phyloP scores from a whole-genome alignment of 2,888 invertebrate species.

The Eupeodes luniger region DNA sequence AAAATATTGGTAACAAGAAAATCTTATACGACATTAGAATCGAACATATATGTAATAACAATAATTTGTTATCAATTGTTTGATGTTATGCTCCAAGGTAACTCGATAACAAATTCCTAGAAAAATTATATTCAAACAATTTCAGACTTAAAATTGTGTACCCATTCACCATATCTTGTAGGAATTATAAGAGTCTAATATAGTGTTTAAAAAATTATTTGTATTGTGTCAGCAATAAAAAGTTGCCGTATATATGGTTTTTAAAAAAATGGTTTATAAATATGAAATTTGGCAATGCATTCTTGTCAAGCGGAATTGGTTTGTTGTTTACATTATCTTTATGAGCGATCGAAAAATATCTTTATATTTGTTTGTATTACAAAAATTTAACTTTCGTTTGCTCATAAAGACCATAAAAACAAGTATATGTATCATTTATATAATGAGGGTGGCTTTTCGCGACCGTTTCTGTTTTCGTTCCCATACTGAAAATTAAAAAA shows the following conservation, averaged over 20 bases:
- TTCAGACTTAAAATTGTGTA: no score
- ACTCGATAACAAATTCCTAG: no score
- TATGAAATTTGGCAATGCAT: slow-evolving; percentile 42
- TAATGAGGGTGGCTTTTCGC: no score
- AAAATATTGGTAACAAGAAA: no score
- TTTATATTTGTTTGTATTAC: not conserved
- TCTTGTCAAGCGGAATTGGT: slow-evolving; percentile 43
- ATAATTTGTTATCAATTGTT: no score
- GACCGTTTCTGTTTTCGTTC: no score
- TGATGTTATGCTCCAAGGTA: no score
- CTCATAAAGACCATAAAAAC: not conserved
- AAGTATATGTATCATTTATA: not conserved
- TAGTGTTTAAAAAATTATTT: not conserved
- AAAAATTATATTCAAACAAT: no score
- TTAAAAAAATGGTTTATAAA: not conserved
- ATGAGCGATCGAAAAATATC: not conserved
- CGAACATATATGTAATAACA: no score
- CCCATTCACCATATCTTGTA: no score
- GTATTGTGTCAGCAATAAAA: not conserved
- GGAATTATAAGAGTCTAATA: not conserved
- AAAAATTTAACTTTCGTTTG: not conserved
- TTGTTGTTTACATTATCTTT: slow-evolving; percentile 18
- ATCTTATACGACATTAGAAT: no score
- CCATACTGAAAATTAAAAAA: no score
- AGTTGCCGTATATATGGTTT: not conserved